A percentile compares a stretch with the other conserved stretches of the same genome.
Conservation (phyloP, 1,140 invertebrate genomes). For the Mactra quadrangularis region DNA sequence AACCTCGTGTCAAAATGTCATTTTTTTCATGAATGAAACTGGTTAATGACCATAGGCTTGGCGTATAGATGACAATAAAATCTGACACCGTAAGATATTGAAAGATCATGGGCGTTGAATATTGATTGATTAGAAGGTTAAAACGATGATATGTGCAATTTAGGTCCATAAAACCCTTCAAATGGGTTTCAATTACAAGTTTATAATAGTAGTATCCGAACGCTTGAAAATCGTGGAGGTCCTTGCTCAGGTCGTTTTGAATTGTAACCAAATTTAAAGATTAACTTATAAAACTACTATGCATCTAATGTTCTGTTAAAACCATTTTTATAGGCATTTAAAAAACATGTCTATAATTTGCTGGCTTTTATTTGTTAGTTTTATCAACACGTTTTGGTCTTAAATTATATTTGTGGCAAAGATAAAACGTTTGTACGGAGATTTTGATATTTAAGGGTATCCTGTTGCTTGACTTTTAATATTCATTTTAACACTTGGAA, state of each 20-base stretch:
- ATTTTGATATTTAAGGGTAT: constrained; percentile 29
- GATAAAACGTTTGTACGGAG: constrained; percentile 38
- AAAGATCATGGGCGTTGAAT: constrained; percentile 6
- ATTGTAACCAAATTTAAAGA: constrained; percentile 12
- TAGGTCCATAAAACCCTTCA: constrained; percentile 43
- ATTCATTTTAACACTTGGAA: constrained; percentile 33
- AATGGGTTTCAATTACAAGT: constrained; percentile 38
- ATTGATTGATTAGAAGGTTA: constrained; percentile 39
- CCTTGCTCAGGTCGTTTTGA: neutral
- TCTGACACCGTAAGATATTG: constrained; percentile 39
- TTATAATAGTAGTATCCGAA: constrained; percentile 41
- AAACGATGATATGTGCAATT: constrained; percentile 24
- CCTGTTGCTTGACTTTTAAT: constrained; percentile 9
- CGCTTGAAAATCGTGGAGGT: constrained; percentile 27
- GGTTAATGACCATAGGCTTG: constrained; percentile 26
- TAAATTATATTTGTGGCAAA: constrained; percentile 49
- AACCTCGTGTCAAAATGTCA: constrained; percentile 9
- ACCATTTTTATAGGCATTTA: constrained; percentile 29
- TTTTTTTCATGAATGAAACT: constrained; percentile 44
- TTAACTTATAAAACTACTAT: constrained; percentile 30
- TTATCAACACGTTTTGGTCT: constrained; percentile 49
- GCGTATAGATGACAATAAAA: constrained; percentile 21
- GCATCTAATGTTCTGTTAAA: constrained; percentile 30
- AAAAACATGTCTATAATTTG: constrained; percentile 42
- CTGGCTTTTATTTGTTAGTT: constrained; percentile 50